Evolutionary conservation across 2,113 vertebrate genomes (phyloP).

Genomic region (Uropsilus gracilis): DNA sequence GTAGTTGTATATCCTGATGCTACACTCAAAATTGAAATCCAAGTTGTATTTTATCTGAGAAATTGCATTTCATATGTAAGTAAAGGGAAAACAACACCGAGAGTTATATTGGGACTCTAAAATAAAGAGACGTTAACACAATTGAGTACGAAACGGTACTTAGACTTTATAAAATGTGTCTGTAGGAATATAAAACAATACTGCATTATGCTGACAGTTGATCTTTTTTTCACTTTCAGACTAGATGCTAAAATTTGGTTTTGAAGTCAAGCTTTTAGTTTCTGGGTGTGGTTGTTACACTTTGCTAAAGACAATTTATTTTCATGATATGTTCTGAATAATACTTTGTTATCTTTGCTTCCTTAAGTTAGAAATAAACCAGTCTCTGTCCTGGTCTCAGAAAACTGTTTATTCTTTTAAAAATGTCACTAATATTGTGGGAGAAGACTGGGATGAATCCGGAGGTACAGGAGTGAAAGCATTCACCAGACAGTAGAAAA

Average conservation of each 20-base stretch:
- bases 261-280: background rate
- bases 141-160: background rate
- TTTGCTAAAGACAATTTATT: slow-evolving; percentile 25
- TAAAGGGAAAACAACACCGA: slow-evolving; percentile 12
- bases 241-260: background rate
- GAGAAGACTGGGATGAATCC: no score
- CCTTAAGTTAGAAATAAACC: background rate
- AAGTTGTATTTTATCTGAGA: slow-evolving; percentile 40
- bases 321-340: background rate
- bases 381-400: background rate
- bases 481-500: no score
- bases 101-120: background rate
- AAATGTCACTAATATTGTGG: background rate
- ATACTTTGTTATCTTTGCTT: slow-evolving; percentile 32
- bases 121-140: slow-evolving; percentile 27
- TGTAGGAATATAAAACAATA: slow-evolving; percentile 39
- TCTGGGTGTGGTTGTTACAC: background rate
- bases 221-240: background rate
- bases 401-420: background rate
- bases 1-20: background rate
- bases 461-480: no score
- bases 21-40: slow-evolving; percentile 18
- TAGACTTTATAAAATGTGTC: slow-evolving; percentile 27
- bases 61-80: background rate
- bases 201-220: background rate